phyloP scores from a whole-genome alignment of 2,797 vertebrate species.

The Phoebastria nigripes region DNA sequence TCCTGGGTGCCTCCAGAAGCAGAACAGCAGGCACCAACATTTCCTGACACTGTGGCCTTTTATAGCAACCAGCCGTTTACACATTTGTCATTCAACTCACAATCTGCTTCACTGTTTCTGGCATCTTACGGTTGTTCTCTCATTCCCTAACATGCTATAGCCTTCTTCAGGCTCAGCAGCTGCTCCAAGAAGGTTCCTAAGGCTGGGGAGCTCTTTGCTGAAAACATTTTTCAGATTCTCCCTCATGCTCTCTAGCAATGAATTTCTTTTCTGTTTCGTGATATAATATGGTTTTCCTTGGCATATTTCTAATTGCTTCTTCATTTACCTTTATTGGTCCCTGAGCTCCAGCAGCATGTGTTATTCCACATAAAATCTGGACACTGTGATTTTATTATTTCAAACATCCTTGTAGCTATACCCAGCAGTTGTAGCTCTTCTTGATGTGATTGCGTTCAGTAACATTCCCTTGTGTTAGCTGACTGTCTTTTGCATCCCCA shows the following conservation, averaged over 20 bases:
- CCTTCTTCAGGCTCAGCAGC: conserved; percentile 37
- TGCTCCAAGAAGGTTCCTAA: neutral
- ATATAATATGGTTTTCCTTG: neutral
- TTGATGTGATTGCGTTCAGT: neutral
- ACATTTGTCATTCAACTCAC: conserved; percentile 52
- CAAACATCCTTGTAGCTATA: neutral
- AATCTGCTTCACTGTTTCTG: conserved; percentile 46
- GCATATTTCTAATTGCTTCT: neutral
- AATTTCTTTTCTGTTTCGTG: neutral
- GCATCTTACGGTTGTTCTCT: conserved; percentile 5
- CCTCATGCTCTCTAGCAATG: conserved; percentile 8
- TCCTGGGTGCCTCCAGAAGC: conserved; percentile 31
- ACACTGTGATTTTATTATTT: neutral
- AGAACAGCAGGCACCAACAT: neutral
- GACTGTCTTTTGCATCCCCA: neutral
- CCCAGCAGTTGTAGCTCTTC: neutral
- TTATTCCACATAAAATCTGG: neutral
- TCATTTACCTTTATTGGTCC: neutral
- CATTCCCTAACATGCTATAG: neutral
- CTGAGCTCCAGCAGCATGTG: neutral
- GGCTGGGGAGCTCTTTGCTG: neutral
- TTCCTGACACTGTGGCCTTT: conserved; percentile 23
- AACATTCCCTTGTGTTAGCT: neutral
- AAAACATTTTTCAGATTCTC: conserved; percentile 7
- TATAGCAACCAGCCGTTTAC: conserved; percentile 40